Base-by-base conservation (phyloP, 1,140 invertebrate species). In the Orius insidiosus region DNA sequence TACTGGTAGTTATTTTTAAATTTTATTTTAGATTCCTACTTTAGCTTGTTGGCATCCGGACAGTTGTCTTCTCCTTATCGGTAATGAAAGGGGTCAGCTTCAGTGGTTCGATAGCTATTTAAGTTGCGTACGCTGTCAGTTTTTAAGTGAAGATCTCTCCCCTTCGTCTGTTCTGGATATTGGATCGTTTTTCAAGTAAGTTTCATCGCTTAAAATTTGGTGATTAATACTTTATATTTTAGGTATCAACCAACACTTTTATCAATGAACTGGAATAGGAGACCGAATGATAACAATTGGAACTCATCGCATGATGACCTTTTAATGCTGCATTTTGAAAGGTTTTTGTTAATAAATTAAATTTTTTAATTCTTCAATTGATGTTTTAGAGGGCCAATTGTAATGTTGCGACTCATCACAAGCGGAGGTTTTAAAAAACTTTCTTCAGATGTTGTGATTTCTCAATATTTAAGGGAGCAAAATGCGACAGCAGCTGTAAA, bases 91-190 rank as follows among this genome's bases (percentile, higher is more conserved):
- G 51, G 77, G 80, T 5, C 77, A 83, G 54, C 65, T 84, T 44
- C 81, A 85, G 65, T 79, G 79, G 59, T 83, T 78, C 61, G 81
- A 86, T 56, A 66, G 76, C 49, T 72, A 79, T 13, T 62, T 85
- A 43, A 69, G 70, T 14, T 70, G 71, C 42, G 63, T 85, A 39
- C 74, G 70, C 54, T 69, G 73, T 55, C 79, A 84, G 58, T 61
- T 82, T 44, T 59, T 76, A 14, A 70, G 66, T 45, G 79, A 84
- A 61, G 78, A 80, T 56, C 65, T 71, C 6, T 67, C 66, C 18
- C 71, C 77, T 18, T 61, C 68, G 1, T 71, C 64, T 55, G 62
- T 80, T 47, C 55, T 83, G 5, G 78, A 81, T 54, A 59, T 84
- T 10, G 74, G 75, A 7, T 68, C 70, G 16, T 81, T 79, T 59